These are phyloP conservation scores for Pteropus rufus DNA, from an alignment of 2,797 vertebrate genomes.

Conservation along the genomic window DNA sequence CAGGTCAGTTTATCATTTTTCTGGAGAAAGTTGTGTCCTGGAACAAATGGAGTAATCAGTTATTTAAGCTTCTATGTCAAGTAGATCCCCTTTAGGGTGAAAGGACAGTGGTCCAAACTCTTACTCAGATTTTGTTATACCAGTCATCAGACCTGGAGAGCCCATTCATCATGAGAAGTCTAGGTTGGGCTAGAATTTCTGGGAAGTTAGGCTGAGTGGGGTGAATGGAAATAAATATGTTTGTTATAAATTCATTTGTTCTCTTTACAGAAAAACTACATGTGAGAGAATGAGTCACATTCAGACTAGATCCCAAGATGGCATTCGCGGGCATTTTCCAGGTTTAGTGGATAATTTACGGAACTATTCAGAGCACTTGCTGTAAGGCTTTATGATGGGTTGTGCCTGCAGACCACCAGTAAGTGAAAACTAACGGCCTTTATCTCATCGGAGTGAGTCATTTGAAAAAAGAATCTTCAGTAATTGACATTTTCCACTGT, in stretches of 20 bases:
- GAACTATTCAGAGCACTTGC: not conserved
- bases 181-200: conserved; percentile 50
- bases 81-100: not conserved
- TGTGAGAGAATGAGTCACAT: not conserved
- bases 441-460: not conserved
- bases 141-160: not conserved
- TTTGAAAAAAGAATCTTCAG: not conserved
- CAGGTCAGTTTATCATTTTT: not conserved
- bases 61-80: not conserved
- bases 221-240: not conserved
- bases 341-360: not conserved
- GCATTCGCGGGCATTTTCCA: not conserved
- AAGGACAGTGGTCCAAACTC: not conserved
- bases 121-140: conserved; percentile 51
- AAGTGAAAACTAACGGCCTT: not conserved
- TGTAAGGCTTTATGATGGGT: not conserved
- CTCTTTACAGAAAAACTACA: not conserved
- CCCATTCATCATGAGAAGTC: not conserved
- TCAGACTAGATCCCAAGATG: not conserved
- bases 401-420: not conserved
- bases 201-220: not conserved
- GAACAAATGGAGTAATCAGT: not conserved
- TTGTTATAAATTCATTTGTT: not conserved
- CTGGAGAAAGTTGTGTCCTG: not conserved
- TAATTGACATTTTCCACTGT: not conserved